A percentile compares a stretch with the other conserved stretches of the same genome.
phyloP scores from a whole-genome alignment of 2,888 invertebrate genomes.

The Caradrina clavipalpis region DNA sequence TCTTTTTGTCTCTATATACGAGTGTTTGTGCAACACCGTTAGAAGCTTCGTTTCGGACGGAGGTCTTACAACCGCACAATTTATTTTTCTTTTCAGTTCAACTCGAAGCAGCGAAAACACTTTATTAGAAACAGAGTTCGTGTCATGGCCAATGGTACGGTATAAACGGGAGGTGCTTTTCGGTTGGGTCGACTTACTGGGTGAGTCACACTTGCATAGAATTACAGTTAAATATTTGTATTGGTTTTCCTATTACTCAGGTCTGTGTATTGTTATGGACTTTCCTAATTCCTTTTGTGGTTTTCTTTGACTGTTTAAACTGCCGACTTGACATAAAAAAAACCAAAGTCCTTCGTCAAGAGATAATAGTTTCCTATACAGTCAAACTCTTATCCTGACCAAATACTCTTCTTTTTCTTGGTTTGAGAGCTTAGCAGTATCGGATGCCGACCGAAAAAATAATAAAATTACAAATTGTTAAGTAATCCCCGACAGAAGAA shows the following conservation, averaged over 20 bases:
- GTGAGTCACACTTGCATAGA: constrained; percentile 77
- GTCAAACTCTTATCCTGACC: not conserved
- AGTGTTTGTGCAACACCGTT: too few species aligned
- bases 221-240: constrained; percentile 16
- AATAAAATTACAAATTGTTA: too few species aligned
- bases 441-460: too few species aligned
- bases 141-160: constrained; percentile 95
- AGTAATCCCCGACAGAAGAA: too few species aligned
- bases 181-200: constrained; percentile 96
- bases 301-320: constrained; percentile 1
- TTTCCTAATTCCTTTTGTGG: constrained; percentile 24
- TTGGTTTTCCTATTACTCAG: constrained; percentile 38
- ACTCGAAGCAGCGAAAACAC: constrained; percentile 70
- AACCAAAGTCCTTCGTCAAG: not conserved
- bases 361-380: not conserved
- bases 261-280: constrained; percentile 3
- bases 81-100: constrained; percentile 34
- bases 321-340: not conserved
- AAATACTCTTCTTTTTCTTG: not conserved
- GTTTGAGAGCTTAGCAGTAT: too few species aligned
- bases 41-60: too few species aligned
- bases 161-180: constrained; percentile 95
- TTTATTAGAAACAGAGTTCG: constrained; percentile 92
- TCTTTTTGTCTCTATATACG: too few species aligned
- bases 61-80: too few species aligned